phyloP scores from a whole-genome alignment of 2,888 invertebrate species.

The Xestia c-nigrum region DNA sequence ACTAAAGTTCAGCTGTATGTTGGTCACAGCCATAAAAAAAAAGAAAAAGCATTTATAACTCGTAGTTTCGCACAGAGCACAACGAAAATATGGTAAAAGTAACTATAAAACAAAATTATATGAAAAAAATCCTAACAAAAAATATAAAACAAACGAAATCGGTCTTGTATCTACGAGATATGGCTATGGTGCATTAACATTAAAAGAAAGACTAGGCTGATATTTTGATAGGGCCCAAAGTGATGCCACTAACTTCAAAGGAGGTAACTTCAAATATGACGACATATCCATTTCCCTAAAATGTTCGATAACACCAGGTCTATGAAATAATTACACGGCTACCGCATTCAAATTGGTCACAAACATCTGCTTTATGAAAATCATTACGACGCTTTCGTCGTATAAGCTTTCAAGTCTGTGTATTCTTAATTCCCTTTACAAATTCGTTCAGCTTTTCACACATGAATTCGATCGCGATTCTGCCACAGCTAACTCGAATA shows the following conservation, averaged over 20 bases:
- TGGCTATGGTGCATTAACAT: too few species aligned
- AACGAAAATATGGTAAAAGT: too few species aligned
- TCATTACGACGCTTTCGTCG: not conserved
- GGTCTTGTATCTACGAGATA: too few species aligned
- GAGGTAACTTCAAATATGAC: not conserved
- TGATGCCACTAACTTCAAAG: not conserved
- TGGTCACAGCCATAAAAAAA: not conserved
- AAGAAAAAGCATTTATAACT: not conserved
- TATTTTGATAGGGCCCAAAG: too few species aligned
- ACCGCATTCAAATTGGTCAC: not conserved
- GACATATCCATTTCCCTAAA: not conserved
- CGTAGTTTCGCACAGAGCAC: too few species aligned
- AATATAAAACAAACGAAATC: too few species aligned
- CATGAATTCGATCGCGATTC: slow-evolving; percentile 8
- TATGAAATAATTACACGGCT: not conserved
- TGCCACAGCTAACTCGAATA: slow-evolving; percentile 3
- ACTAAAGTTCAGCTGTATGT: not conserved
- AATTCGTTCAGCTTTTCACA: slow-evolving; percentile 2
- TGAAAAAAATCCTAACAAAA: too few species aligned
- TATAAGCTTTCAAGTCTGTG: not conserved
- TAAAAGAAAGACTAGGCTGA: too few species aligned
- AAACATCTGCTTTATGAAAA: not conserved
- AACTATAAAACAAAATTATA: too few species aligned
- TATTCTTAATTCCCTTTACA: slow-evolving; percentile 11
- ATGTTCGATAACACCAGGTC: not conserved